Conservation (phyloP, 2,797 vertebrate genomes). For the Galagoides demidoff region DNA sequence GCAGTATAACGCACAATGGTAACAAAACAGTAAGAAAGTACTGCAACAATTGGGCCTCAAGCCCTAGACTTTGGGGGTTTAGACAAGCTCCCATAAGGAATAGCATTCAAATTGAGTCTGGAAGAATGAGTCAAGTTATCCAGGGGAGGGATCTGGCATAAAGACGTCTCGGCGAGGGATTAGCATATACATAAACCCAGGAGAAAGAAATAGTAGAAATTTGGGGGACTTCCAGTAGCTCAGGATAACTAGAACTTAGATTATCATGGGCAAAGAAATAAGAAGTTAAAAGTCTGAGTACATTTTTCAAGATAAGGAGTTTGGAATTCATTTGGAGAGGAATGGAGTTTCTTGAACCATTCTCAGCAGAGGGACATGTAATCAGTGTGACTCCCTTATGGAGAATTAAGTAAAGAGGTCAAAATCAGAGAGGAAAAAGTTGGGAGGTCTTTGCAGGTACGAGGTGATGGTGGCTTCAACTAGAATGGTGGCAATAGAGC, state of each 20-base stretch:
- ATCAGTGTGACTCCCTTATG: not conserved
- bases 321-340: not conserved
- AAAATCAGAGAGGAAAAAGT: slow-evolving; percentile 16
- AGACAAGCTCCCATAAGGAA: not conserved
- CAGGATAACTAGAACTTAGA: not conserved
- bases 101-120: not conserved
- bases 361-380: not conserved
- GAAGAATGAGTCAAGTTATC: not conserved
- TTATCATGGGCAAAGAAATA: not conserved
- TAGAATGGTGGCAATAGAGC: not conserved
- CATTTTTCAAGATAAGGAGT: not conserved
- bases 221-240: not conserved
- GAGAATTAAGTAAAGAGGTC: not conserved
- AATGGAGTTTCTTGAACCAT: not conserved
- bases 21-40: slow-evolving; percentile 38
- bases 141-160: not conserved
- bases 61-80: not conserved
- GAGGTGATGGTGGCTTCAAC: not conserved
- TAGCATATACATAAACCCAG: not conserved
- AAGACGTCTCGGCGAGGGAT: not conserved
- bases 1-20: not conserved
- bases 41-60: not conserved
- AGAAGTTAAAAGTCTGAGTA: not conserved
- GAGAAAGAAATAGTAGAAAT: slow-evolving; percentile 14
- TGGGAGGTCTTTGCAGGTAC: not conserved